Conservation (phyloP, 2,797 vertebrate genomes). For the Intellagama lesueurii region DNA sequence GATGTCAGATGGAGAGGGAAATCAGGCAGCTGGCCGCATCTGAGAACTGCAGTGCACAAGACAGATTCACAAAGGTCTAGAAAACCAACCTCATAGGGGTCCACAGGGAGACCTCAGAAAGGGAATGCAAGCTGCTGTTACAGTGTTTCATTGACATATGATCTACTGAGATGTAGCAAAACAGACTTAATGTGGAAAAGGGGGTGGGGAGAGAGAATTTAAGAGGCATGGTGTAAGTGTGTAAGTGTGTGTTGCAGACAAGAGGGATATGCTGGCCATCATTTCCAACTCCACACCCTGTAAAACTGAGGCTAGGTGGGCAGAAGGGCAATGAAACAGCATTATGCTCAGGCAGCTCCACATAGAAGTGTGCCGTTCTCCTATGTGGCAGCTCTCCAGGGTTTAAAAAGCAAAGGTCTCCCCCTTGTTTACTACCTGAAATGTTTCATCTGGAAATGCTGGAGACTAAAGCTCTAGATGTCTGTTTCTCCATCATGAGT, state of each 20-base stretch:
- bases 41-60: conserved; percentile 36
- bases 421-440: neutral
- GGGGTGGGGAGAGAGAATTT: neutral
- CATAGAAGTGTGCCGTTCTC: neutral
- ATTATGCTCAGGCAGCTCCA: neutral
- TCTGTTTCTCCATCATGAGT: no score
- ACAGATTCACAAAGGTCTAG: conserved; percentile 18
- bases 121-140: conserved; percentile 13
- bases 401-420: neutral
- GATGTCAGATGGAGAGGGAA: conserved; percentile 22
- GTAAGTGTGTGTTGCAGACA: conserved; percentile 3
- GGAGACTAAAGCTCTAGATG: neutral
- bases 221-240: neutral
- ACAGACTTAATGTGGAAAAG: neutral
- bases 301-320: neutral
- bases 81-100: conserved; percentile 24
- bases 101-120: neutral
- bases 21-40: conserved; percentile 36
- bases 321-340: neutral
- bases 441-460: neutral
- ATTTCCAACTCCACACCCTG: conserved; percentile 5
- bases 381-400: neutral
- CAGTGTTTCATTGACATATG: neutral
- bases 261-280: neutral
- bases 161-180: conserved; percentile 34